Conservation (phyloP, 1,140 invertebrate genomes). For the Drosophila pectinifera region DNA sequence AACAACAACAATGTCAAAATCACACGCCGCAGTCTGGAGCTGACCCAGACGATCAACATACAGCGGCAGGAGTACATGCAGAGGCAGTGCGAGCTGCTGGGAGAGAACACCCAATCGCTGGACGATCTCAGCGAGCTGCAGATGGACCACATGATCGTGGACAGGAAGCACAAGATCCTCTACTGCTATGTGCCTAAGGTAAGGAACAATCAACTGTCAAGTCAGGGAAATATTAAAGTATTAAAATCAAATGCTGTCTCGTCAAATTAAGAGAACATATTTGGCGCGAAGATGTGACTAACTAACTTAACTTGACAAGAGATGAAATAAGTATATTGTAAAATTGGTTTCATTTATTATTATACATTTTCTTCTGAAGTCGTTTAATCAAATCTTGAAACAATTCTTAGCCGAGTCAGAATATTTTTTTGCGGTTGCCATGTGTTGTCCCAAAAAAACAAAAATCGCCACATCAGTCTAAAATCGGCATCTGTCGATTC, state of each 20-base stretch:
- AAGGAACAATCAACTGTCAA: not conserved
- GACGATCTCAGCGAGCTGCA: constrained; percentile 86
- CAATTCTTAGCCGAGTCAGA: not conserved
- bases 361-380: too few species aligned
- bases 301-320: too few species aligned
- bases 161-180: constrained; percentile 92
- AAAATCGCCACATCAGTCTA: constrained; percentile 16
- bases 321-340: not conserved
- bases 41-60: constrained; percentile 87
- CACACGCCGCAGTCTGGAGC: constrained; percentile 86
- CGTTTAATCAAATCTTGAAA: too few species aligned
- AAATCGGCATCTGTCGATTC: constrained; percentile 34
- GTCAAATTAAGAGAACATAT: not conserved
- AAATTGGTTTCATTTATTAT: not conserved
- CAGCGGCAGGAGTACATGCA: constrained; percentile 89
- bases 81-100: constrained; percentile 88
- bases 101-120: constrained; percentile 67
- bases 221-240: not conserved
- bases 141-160: constrained; percentile 91
- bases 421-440: constrained; percentile 12
- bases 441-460: constrained; percentile 16
- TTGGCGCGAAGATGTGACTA: too few species aligned
- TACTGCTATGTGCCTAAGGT: constrained; percentile 97
- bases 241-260: constrained; percentile 8
- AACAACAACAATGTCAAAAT: constrained; percentile 84